Conservation (phyloP, 1,140 invertebrate genomes). For the Daktulosphaira vitifoliae region DNA sequence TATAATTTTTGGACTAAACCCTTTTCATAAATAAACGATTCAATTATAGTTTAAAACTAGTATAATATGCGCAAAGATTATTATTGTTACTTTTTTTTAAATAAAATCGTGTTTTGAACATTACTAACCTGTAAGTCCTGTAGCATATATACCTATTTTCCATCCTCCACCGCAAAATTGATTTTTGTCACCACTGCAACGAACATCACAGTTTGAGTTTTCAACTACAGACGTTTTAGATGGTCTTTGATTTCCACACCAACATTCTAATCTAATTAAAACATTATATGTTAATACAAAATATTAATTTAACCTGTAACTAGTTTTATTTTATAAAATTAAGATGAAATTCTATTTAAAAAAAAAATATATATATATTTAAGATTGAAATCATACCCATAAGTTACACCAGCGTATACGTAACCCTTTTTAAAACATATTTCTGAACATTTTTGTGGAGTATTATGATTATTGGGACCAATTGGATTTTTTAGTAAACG, state of each 20-base stretch:
- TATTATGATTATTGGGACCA: not conserved
- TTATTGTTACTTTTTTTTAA: too few relatives aligned
- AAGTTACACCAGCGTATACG: slow-evolving; percentile 30
- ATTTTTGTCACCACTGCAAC: slow-evolving; percentile 61
- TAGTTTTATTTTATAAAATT: too few relatives aligned
- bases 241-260: slow-evolving; percentile 74
- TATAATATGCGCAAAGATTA: too few relatives aligned
- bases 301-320: too few relatives aligned
- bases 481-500: slow-evolving; percentile 13
- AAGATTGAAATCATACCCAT: too few relatives aligned
- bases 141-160: slow-evolving; percentile 76
- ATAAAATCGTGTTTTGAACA: too few relatives aligned
- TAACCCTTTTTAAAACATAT: slow-evolving; percentile 35
- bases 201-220: slow-evolving; percentile 74
- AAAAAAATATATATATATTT: too few relatives aligned
- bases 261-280: slow-evolving; percentile 84
- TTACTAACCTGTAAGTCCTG: slow-evolving; percentile 66
- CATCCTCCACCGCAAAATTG: slow-evolving; percentile 79
- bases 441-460: slow-evolving; percentile 35
- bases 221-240: slow-evolving; percentile 44
- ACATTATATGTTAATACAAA: too few relatives aligned
- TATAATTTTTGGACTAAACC: too few relatives aligned
- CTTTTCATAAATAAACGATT: too few relatives aligned
- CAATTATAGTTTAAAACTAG: too few relatives aligned
- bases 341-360: too few relatives aligned